Evolutionary conservation across 2,113 vertebrate genomes (phyloP).

Genomic region (Peromyscus polionotus): DNA sequence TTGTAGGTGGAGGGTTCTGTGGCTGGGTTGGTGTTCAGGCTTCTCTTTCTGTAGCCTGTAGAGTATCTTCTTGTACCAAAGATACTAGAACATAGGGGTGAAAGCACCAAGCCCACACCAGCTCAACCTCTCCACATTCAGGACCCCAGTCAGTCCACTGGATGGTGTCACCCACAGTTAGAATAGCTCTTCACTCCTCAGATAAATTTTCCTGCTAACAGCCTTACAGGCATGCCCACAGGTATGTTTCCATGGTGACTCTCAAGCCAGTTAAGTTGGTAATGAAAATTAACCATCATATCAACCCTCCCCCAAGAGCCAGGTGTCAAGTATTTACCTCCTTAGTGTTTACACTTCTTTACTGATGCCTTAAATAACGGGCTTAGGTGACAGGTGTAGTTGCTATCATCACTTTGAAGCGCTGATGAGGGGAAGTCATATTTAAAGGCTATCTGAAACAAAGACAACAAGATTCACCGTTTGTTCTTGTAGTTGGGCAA

Average conservation of each 20-base stretch:
- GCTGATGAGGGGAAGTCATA: neutral
- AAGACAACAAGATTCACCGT: neutral
- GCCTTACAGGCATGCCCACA: neutral
- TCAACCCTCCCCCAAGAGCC: neutral
- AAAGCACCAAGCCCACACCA: neutral
- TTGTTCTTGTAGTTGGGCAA: slow-evolving; percentile 38
- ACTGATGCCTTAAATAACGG: neutral
- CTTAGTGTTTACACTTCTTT: neutral
- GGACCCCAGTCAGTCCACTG: too few species aligned
- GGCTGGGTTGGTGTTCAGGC: neutral
- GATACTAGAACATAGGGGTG: neutral
- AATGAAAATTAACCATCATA: neutral
- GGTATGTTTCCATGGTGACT: neutral
- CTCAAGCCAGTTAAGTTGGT: neutral
- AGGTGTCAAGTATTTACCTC: neutral
- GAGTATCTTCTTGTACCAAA: neutral
- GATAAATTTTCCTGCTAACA: neutral
- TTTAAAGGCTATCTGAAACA: neutral
- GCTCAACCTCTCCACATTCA: neutral
- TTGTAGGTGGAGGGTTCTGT: neutral
- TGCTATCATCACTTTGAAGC: slow-evolving; percentile 15
- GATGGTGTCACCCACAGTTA: neutral
- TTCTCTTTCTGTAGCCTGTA: neutral
- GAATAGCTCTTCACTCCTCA: neutral
- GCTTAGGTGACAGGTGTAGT: neutral